A percentile compares a stretch with the other conserved stretches of the same genome.
Evolutionary conservation across 2,888 invertebrate species (phyloP).

Genomic region (Autographa gamma): DNA sequence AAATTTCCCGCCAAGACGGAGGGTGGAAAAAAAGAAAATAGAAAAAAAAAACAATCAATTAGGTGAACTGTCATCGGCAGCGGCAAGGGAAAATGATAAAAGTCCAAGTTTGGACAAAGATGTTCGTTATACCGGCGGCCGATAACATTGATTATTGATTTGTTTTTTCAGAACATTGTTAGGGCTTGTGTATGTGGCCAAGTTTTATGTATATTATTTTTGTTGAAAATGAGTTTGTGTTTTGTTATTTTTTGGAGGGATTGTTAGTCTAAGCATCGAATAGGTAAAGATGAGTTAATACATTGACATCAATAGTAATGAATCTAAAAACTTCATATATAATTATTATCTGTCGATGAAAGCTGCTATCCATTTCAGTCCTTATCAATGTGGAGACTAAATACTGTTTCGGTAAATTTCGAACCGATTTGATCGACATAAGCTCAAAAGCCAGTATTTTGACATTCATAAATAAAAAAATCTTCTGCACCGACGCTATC

Average conservation of each 20-base stretch:
- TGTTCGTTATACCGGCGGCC: constrained; percentile 52
- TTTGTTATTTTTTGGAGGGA: neutral
- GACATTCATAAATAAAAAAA: neutral
- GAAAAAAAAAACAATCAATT: constrained; percentile 84
- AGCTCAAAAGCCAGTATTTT: too few species aligned
- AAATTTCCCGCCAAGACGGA: constrained; percentile 69
- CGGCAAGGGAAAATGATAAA: constrained; percentile 69
- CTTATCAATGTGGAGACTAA: too few species aligned
- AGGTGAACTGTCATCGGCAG: constrained; percentile 84
- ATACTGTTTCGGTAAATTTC: too few species aligned
- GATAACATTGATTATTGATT: constrained; percentile 57
- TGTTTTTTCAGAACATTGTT: constrained; percentile 35
- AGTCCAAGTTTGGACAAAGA: constrained; percentile 65
- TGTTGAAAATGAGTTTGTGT: neutral
- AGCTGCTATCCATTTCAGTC: too few species aligned
- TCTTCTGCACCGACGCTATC: neutral
- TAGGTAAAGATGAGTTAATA: too few species aligned
- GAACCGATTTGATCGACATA: too few species aligned
- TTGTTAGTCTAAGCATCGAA: neutral
- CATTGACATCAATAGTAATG: too few species aligned
- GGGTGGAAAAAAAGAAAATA: constrained; percentile 55
- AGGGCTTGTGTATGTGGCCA: constrained; percentile 16
- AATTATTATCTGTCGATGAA: too few species aligned
- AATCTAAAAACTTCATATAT: too few species aligned
- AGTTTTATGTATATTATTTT: constrained; percentile 8